phyloP scores from a whole-genome alignment of 2,797 vertebrate species.

The Sebastiscus tertius region DNA sequence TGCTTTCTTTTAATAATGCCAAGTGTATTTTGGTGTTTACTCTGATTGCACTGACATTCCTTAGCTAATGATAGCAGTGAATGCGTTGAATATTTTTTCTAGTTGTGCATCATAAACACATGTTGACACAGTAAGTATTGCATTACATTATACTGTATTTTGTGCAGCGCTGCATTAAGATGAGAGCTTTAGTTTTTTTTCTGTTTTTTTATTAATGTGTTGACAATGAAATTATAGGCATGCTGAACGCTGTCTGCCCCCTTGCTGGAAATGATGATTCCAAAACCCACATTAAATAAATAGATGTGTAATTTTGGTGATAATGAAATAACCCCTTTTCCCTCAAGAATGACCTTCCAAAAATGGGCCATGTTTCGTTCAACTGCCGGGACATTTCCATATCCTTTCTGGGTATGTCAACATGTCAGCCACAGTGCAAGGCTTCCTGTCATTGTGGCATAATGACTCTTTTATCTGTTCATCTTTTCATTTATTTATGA shows the following conservation, averaged over 20 bases:
- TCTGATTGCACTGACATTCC: neutral
- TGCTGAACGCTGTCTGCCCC: neutral
- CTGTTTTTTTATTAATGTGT: neutral
- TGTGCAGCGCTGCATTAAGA: neutral
- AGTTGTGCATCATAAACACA: neutral
- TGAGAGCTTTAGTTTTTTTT: neutral
- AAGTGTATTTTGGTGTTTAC: neutral
- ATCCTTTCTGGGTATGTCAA: constrained; percentile 35
- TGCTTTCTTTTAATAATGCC: neutral
- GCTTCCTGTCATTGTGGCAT: constrained; percentile 54
- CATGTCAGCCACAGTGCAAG: constrained; percentile 40
- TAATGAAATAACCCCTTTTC: neutral
- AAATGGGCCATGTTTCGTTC: neutral
- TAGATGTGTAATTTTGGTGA: neutral
- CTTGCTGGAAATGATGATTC: neutral
- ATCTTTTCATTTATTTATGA: constrained; percentile 81
- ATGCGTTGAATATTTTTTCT: neutral
- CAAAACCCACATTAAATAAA: neutral
- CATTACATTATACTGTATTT: neutral
- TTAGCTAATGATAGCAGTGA: neutral
- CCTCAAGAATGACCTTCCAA: constrained; percentile 25
- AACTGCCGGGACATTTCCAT: constrained; percentile 33
- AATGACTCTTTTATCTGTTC: constrained; percentile 73
- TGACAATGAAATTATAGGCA: neutral
- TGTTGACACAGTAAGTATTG: neutral